Conservation (phyloP, 2,888 invertebrate genomes). For the Drosophila histrio region DNA sequence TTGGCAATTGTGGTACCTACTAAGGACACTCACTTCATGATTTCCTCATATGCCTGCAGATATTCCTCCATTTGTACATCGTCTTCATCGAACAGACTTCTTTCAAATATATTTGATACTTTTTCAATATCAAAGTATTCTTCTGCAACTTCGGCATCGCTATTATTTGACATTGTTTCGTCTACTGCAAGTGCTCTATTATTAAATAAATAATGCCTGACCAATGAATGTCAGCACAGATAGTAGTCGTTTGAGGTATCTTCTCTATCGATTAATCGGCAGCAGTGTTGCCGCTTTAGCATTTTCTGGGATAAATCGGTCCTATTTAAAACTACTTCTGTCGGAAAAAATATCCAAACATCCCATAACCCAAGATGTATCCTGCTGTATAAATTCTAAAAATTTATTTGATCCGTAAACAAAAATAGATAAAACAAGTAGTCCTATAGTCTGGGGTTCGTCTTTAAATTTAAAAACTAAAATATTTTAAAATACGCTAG, state of each 20-base stretch:
- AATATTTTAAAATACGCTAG: no score
- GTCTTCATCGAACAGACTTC: slow-evolving; percentile 87
- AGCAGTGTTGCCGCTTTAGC: no score
- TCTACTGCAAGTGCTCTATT: not conserved
- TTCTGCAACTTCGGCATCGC: not conserved
- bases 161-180: slow-evolving; percentile 21
- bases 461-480: no score
- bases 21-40: slow-evolving; percentile 90
- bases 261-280: slow-evolving; percentile 1
- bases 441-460: no score
- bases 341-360: no score
- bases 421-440: no score
- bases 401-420: no score
- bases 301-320: no score
- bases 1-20: not conserved
- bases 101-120: slow-evolving; percentile 88
- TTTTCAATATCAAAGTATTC: slow-evolving; percentile 86
- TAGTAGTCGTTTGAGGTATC: not conserved
- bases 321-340: no score
- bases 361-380: no score
- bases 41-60: slow-evolving; percentile 91
- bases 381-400: no score
- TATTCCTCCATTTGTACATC: slow-evolving; percentile 90
- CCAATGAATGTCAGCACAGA: not conserved
- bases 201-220: not conserved